Evolutionary conservation across 2,888 invertebrate species (phyloP).

Genomic region (Blastobasis adustella): DNA sequence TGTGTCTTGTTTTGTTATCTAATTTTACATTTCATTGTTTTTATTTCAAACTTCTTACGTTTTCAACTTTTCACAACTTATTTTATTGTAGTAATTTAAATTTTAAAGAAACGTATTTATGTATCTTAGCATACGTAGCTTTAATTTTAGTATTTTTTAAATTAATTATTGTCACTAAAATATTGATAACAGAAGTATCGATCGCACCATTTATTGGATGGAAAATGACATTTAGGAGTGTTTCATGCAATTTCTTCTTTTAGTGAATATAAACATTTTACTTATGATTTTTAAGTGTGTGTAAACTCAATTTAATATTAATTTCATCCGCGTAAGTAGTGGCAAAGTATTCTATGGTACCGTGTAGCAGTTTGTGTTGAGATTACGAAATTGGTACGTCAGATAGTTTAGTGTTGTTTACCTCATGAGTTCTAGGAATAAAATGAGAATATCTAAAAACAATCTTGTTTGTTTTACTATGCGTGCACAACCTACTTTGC

Average conservation of each 20-base stretch:
- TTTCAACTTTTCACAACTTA: slow-evolving; percentile 40
- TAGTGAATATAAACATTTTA: neutral
- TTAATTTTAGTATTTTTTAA: slow-evolving; percentile 57
- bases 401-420: slow-evolving; percentile 70
- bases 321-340: slow-evolving; percentile 25
- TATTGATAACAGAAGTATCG: slow-evolving; percentile 16
- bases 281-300: slow-evolving; percentile 21
- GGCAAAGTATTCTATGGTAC: slow-evolving; percentile 18
- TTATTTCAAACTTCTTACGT: slow-evolving; percentile 43
- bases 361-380: slow-evolving; percentile 36
- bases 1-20: slow-evolving; percentile 62
- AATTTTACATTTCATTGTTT: slow-evolving; percentile 59
- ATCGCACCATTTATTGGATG: slow-evolving; percentile 40
- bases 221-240: slow-evolving; percentile 42
- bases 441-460: slow-evolving; percentile 61
- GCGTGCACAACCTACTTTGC: no score
- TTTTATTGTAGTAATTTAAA: slow-evolving; percentile 31
- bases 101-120: slow-evolving; percentile 54
- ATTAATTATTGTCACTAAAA: slow-evolving; percentile 22
- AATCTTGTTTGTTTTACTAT: neutral
- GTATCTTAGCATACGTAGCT: slow-evolving; percentile 61
- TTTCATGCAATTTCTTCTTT: slow-evolving; percentile 20
- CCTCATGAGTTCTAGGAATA: slow-evolving; percentile 73
- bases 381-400: slow-evolving; percentile 53
- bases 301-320: slow-evolving; percentile 23